phyloP scores from a whole-genome alignment of 1,140 invertebrate species.

The Leptopilina boulardi region DNA sequence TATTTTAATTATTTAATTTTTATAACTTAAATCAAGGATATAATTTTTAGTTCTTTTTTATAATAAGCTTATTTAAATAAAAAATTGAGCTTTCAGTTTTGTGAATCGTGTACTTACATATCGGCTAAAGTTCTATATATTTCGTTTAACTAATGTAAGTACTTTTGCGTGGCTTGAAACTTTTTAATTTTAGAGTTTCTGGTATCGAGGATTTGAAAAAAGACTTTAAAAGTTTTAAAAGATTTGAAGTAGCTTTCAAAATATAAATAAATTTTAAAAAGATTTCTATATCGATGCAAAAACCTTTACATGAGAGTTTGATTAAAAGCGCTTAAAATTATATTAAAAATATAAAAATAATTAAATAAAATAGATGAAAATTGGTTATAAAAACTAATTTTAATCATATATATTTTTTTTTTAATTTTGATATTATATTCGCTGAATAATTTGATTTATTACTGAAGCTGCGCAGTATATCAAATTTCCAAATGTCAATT shows the following conservation, averaged over 20 bases:
- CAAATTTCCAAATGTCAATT: too few species aligned
- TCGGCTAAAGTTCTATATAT: not conserved
- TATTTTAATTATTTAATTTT: too few species aligned
- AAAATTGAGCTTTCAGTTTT: not conserved
- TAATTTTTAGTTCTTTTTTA: not conserved
- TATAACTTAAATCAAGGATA: too few species aligned
- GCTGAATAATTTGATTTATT: too few species aligned
- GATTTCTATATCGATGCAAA: not conserved
- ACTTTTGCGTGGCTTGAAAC: not conserved
- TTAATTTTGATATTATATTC: too few species aligned
- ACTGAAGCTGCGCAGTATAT: too few species aligned
- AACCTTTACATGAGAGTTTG: not conserved
- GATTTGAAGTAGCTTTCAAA: not conserved
- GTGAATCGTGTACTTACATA: not conserved
- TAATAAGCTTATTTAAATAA: not conserved
- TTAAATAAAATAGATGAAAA: too few species aligned
- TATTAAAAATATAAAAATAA: too few species aligned
- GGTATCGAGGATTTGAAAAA: not conserved
- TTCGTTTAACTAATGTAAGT: constrained; percentile 18
- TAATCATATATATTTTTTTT: too few species aligned
- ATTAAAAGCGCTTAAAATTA: too few species aligned
- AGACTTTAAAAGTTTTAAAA: constrained; percentile 6
- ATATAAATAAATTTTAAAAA: not conserved
- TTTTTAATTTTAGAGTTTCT: constrained; percentile 7
- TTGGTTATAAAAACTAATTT: too few species aligned